Base-by-base conservation (phyloP, 2,113 vertebrate genomes). In the Pluvianellus socialis region DNA sequence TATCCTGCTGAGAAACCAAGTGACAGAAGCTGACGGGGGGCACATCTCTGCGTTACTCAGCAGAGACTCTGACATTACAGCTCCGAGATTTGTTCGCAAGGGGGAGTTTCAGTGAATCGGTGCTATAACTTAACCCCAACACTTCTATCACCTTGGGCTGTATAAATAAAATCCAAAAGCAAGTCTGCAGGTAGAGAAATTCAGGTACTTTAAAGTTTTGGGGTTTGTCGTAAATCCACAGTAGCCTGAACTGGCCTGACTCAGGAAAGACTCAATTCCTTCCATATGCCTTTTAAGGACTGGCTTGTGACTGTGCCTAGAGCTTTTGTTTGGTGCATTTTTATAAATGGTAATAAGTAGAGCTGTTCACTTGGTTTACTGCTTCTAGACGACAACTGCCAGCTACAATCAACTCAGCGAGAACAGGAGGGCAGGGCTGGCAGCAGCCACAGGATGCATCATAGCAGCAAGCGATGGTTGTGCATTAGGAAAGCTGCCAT, bases 281-380 rank as follows among this genome's bases (percentile, higher is more conserved):
- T 87, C 86, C 80, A 74, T 72, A 70, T 75, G 90, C 27, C 65
- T 88, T 77, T 79, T 89, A 94, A 81, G 83, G 94, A 58, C 72
- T 5, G 17, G 44, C 75, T 80, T 86, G 76, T 86, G 92, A 77
- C 61, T 79, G 56, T 53, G 92, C 95, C 88, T 81, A 63, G 28
- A 88, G 96, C 79, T 92, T 81, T 74, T 56, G 88, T 74, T 93
- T 45, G 79, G 70, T 86, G 70, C 61, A 68, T 92, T 94, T 94
- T 94, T 79, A 62, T 65, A 81, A 88, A 79, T 22, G 76, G 88
- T 72, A 84, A 21, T 94, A 91, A 95, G 79, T 49, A 71, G 86
- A 92, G 76, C 88, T 92, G 88, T 86, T 96, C 83, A 75, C 83
- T 91, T 87, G 88, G 79, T 86, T 94, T 94, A 91, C 92, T 89